Evolutionary conservation across 53 echinoderm and acorn worm genomes (phyloP).

Genomic region (Holothuria leucospilota): DNA sequence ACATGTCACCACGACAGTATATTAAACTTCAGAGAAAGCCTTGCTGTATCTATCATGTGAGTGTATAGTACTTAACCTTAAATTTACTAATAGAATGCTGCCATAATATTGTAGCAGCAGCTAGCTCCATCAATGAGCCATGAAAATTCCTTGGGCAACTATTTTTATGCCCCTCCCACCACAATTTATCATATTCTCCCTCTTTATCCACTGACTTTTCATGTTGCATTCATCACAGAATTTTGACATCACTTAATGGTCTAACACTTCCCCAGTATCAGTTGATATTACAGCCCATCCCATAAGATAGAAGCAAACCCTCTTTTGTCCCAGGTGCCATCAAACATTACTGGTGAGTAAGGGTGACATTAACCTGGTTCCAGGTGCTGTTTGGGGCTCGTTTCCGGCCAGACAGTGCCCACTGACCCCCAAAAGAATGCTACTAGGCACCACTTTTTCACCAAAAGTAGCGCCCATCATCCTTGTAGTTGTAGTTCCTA

Average conservation of each 20-base stretch:
- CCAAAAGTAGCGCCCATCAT: no score
- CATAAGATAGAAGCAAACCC: background rate
- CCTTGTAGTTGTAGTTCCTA: no score
- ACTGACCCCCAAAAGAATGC: no score
- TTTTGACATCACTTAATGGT: constrained; percentile 11
- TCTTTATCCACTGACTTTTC: constrained; percentile 6
- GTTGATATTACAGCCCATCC: background rate
- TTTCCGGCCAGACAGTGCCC: no score
- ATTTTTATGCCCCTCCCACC: constrained; percentile 23
- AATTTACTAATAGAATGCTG: background rate
- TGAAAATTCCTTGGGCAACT: background rate
- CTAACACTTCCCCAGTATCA: constrained; percentile 35
- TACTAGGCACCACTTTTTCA: no score
- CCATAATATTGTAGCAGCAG: constrained; percentile 1
- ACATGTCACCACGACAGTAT: no score
- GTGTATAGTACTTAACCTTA: constrained; percentile 37
- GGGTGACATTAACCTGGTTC: no score
- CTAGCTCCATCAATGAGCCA: background rate
- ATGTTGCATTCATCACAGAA: constrained; percentile 38
- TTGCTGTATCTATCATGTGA: constrained; percentile 50
- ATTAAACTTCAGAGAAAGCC: background rate
- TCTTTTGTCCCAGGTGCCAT: constrained; percentile 29
- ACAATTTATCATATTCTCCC: background rate
- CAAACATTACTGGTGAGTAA: background rate
- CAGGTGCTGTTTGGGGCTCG: no score